Conservation (phyloP, 2,113 vertebrate genomes). For the Gallinago undulata region DNA sequence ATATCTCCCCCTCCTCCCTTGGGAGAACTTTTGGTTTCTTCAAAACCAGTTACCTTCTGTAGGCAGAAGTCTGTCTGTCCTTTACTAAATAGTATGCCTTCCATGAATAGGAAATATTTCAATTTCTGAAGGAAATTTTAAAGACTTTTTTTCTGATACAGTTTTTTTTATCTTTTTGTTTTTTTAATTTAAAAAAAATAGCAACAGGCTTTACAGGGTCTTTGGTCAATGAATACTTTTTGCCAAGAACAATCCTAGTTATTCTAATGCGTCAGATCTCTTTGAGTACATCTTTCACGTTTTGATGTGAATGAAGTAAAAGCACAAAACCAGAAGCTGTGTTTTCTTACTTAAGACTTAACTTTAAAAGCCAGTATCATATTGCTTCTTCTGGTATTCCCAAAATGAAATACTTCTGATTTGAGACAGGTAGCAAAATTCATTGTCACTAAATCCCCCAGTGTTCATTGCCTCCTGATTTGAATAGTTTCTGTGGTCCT, state of each 20-base stretch:
- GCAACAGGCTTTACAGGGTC: background rate
- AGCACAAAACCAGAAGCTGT: background rate
- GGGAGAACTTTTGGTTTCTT: background rate
- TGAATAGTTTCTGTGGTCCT: background rate
- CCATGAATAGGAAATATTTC: background rate
- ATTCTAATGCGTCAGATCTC: background rate
- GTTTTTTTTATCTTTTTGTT: background rate
- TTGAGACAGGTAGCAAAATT: background rate
- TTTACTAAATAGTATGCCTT: background rate
- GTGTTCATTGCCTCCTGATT: background rate
- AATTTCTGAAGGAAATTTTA: background rate
- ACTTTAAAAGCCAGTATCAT: background rate
- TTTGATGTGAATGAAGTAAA: background rate
- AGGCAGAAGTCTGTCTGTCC: background rate
- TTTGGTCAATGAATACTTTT: background rate
- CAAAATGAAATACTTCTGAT: background rate
- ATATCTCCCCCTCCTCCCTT: background rate
- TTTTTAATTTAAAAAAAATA: background rate
- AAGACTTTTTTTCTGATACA: background rate
- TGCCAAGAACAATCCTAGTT: background rate
- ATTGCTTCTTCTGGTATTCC: background rate
- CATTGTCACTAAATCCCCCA: background rate
- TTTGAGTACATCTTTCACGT: background rate
- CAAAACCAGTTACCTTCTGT: background rate
- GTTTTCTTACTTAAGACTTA: background rate